Conservation (phyloP, 2,888 invertebrate genomes). For the Spisula solida region DNA sequence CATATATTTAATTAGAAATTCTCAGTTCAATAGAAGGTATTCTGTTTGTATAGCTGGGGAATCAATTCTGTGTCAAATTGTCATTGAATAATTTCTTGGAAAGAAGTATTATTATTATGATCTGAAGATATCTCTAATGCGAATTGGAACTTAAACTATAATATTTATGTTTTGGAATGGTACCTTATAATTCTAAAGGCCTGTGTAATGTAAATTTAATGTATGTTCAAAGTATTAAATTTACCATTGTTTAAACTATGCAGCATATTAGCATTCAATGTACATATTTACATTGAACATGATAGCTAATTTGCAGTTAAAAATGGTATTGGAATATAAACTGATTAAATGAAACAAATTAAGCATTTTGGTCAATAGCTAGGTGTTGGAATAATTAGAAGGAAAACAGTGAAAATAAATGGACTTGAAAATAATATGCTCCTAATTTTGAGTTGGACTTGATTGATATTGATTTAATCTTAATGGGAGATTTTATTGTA, state of each 20-base stretch:
- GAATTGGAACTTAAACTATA: background rate
- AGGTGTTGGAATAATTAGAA: too few species aligned
- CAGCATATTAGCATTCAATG: too few species aligned
- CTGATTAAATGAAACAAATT: too few species aligned
- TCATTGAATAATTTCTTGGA: background rate
- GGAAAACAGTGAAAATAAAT: too few species aligned
- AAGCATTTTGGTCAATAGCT: too few species aligned
- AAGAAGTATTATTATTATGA: background rate
- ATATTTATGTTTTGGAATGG: background rate
- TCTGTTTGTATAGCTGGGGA: background rate
- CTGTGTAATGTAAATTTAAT: background rate
- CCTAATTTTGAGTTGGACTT: too few species aligned
- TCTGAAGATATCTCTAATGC: too few species aligned
- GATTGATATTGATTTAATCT: too few species aligned
- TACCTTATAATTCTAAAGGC: background rate
- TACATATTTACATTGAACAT: background rate
- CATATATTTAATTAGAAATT: background rate
- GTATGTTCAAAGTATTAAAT: background rate
- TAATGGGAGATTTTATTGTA: too few species aligned
- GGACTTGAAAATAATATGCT: too few species aligned
- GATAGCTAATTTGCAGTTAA: background rate
- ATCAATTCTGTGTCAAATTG: background rate
- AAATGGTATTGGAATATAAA: background rate
- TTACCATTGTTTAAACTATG: too few species aligned
- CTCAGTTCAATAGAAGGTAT: background rate